phyloP scores from a whole-genome alignment of 2,797 vertebrate genomes.

The Botia almorhae region DNA sequence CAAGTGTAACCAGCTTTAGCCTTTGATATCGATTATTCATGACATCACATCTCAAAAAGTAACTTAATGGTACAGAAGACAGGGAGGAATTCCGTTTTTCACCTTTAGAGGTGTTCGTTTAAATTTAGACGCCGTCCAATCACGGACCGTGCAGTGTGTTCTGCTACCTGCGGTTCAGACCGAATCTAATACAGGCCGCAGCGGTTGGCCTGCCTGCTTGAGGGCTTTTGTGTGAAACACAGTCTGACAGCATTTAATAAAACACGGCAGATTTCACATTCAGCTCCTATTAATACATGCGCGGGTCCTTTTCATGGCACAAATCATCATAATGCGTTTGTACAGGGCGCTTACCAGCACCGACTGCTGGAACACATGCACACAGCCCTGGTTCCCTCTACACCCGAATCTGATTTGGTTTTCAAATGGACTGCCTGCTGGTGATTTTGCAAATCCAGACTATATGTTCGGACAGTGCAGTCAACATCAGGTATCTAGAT shows the following conservation, averaged over 20 bases:
- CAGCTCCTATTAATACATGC: constrained; percentile 15
- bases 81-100: not conserved
- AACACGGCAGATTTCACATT: constrained; percentile 20
- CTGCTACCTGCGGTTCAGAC: constrained; percentile 24
- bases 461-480: not conserved
- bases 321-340: constrained; percentile 31
- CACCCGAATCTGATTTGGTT: not conserved
- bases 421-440: not conserved
- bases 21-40: too few species aligned
- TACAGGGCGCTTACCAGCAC: not conserved
- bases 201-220: not conserved
- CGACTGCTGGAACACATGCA: not conserved
- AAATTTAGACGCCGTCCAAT: constrained; percentile 28
- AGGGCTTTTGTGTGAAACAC: constrained; percentile 16
- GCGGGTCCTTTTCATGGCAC: not conserved
- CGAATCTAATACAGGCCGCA: constrained; percentile 24
- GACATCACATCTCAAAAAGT: not conserved
- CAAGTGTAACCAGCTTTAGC: too few species aligned
- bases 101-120: constrained; percentile 21
- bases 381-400: not conserved
- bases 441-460: not conserved
- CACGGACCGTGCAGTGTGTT: constrained; percentile 11
- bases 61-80: not conserved
- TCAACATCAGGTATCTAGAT: not conserved
- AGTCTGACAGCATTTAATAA: constrained; percentile 20